phyloP scores from a whole-genome alignment of 1,140 invertebrate species.

The Drosophila mayri region DNA sequence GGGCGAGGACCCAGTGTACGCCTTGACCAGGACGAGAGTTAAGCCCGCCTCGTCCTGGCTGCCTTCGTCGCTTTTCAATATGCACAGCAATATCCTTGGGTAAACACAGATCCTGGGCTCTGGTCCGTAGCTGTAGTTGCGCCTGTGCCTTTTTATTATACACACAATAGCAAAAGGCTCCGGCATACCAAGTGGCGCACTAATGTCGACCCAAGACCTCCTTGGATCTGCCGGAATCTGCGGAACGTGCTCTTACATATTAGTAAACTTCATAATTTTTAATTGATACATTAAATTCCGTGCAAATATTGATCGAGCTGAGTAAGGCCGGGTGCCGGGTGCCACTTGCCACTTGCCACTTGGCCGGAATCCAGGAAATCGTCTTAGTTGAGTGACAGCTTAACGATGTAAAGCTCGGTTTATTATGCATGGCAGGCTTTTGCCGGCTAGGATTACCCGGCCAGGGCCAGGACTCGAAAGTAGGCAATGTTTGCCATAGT shows the following conservation, averaged over 20 bases:
- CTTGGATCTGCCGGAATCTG: constrained; percentile 24
- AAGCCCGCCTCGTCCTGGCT: constrained; percentile 56
- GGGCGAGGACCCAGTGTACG: constrained; percentile 61
- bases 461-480: constrained; percentile 6
- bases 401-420: constrained; percentile 79
- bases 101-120: constrained; percentile 69
- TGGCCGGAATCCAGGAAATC: not conserved
- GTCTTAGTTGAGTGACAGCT: constrained; percentile 76
- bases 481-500: constrained; percentile 46
- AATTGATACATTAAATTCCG: constrained; percentile 85
- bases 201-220: constrained; percentile 55
- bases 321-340: constrained; percentile 15
- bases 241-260: constrained; percentile 84
- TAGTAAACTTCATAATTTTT: constrained; percentile 85
- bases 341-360: not conserved
- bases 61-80: constrained; percentile 74
- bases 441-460: constrained; percentile 57
- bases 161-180: constrained; percentile 68
- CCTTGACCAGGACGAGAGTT: constrained; percentile 74
- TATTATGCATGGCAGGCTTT: constrained; percentile 69
- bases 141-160: constrained; percentile 74
- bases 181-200: constrained; percentile 72
- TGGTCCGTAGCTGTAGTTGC: constrained; percentile 13
- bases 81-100: constrained; percentile 82
- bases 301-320: constrained; percentile 74